A percentile compares a stretch with the other conserved stretches of the same genome.
These are phyloP conservation scores for Euspilapteryx auroguttella DNA, from an alignment of 2,888 invertebrate species.

Conservation along the genomic window DNA sequence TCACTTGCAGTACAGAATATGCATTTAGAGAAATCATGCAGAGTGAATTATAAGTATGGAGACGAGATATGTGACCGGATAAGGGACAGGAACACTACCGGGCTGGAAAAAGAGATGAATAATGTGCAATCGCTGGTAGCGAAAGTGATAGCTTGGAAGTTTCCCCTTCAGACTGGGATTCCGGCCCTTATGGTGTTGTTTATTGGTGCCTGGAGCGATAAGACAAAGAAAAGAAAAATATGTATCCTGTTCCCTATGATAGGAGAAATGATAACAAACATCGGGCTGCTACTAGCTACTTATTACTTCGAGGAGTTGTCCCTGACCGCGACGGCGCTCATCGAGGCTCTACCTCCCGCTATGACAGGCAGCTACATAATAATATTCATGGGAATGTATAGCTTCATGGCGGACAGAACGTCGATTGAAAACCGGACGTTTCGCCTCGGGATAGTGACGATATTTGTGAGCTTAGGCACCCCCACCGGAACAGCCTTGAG, in stretches of 20 bases:
- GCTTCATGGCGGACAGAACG: conserved; percentile 64
- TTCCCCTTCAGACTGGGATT: conserved; percentile 59
- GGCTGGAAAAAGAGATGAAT: conserved; percentile 33
- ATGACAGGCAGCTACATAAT: conserved; percentile 63
- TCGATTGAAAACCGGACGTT: conserved; percentile 64
- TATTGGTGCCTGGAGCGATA: conserved; percentile 66
- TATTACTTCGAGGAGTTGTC: conserved; percentile 58
- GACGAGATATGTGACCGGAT: conserved; percentile 57
- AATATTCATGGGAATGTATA: conserved; percentile 63
- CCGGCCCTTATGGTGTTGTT: conserved; percentile 61
- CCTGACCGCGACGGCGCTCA: conserved; percentile 46
- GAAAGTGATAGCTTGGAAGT: conserved; percentile 59
- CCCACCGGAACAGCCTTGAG: conserved; percentile 56
- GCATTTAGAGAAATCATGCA: conserved; percentile 62
- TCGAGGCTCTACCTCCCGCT: conserved; percentile 61
- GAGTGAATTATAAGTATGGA: conserved; percentile 51
- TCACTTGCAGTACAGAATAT: conserved; percentile 61
- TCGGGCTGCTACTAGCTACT: conserved; percentile 56
- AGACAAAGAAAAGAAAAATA: conserved; percentile 59
- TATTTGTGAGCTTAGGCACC: conserved; percentile 51
- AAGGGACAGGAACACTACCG: conserved; percentile 34
- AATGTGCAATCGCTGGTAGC: conserved; percentile 53
- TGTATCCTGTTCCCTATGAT: conserved; percentile 59
- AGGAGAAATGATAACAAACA: conserved; percentile 56
- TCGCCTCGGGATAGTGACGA: conserved; percentile 62